Evolutionary conservation across 2,797 vertebrate genomes (phyloP), one percentile per base, ranked within the genome.

Genomic region (Pseudochaenichthys georgianus): DNA sequence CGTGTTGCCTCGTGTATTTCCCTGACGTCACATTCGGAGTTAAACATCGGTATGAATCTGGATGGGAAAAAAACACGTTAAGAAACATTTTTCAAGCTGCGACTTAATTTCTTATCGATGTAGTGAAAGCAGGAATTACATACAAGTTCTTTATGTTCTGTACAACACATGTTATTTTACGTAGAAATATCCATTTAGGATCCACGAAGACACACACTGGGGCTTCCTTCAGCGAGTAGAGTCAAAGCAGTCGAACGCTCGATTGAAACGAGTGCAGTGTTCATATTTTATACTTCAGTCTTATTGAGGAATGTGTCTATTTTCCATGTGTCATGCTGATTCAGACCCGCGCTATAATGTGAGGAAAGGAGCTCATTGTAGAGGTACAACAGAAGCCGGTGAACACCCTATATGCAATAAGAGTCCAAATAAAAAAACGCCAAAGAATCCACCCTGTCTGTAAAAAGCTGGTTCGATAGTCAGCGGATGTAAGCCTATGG

Each of bases 391-490:
- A 58, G 57, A 38, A 78, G 79, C 77, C 88, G 84, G 77, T 83
- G 77, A 80, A 64, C 38, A 61, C n/a, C 13, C 13, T 50, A 82
- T 84, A 85, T 88, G 83, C 84, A 87, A 71, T 74, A 60, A 72
- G 13, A 52, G 17, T 63, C 46, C 21, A 68, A n/a, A 17, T 62
- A 55, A 8, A 9, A 73, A 73, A 76, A 88, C 48, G 72, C 90
- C 91, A 92, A 92, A 92, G 90, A 91, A 79, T 69, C 53, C 57
- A 64, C 62, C 73, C 42, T 71, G 68, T 80, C 69, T 82, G 62
- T 51, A 17, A n/a, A 42, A 11, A 2, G 61, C 77, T 31, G 72
- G 71, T 74, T 58, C 8, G 13, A 65, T 67, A 59, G 64, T 21
- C 62, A 74, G 60, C 62, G 67, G 0, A 47, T 69, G 58, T 57